Base-by-base conservation (phyloP, 2,888 invertebrate species). In the Acronicta alni region DNA sequence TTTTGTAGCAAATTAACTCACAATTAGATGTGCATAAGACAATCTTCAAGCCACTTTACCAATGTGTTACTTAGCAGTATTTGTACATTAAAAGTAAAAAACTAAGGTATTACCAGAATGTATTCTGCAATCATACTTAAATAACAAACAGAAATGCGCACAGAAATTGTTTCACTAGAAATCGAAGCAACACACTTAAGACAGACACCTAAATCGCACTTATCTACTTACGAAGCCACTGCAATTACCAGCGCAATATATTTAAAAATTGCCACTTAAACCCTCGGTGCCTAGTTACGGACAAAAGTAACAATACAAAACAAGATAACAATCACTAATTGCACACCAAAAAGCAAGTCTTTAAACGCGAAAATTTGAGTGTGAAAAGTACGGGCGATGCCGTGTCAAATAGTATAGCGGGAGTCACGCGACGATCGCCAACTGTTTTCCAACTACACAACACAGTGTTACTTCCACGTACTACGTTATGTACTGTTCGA, bases 261-360 rank as follows among this genome's bases (percentile, higher is more conserved):
- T 77, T 66, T 65, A 70, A 75, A 78, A 77, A 74, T 69, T 69
- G 62, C 69, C 67, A 76, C 68, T 69, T 67, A 74, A 60, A 67
- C n/a, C 58, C 59, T 58, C 60, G 61, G 69, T 67, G 63, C 65
- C 68, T 72, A 69, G 69, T 71, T 69, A 72, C 75, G 44, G 60
- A 73, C 79, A 80, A 82, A 82, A 80, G 80, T 82, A 77, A 85
- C 82, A 78, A 75, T 76, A 80, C 78, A 75, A 79, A 83, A 81
- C 73, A 75, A 87, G 91, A 91, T 91, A 91, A 85, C 87, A 68
- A 92, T 92, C 92, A 76, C 81, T 90, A 92, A 92, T 92, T 91
- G 90, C 86, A 84, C 81, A 84, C 89, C 86, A 76, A 86, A 91
- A 89, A 86, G 82, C 89, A 85, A 84, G 87, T 83, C 82, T 82